A percentile compares a stretch with the other conserved stretches of the same genome.
Evolutionary conservation across 2,888 invertebrate genomes (phyloP).

Genomic region (Strigamia maritima): DNA sequence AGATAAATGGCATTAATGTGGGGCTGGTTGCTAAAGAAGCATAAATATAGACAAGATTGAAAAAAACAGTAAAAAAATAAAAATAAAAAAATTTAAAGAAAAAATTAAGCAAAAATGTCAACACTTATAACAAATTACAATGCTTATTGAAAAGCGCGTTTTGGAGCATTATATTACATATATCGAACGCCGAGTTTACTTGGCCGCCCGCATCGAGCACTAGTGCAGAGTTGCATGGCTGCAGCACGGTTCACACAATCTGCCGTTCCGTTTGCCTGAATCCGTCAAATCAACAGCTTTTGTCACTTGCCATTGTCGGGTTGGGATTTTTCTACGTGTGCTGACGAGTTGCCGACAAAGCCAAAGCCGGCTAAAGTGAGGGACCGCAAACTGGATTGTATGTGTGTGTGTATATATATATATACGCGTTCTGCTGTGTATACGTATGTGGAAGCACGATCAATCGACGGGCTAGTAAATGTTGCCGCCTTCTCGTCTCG

Average conservation of each 20-base stretch:
- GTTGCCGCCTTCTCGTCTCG: constrained; percentile 28
- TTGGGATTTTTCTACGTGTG: constrained; percentile 1
- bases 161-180: neutral
- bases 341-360: constrained; percentile 5
- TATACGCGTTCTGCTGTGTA: neutral
- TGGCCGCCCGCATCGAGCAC: constrained; percentile 3
- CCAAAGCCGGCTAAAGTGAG: neutral
- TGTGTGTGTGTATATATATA: neutral
- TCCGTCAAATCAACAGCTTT: constrained; percentile 15
- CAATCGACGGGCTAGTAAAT: constrained; percentile 9
- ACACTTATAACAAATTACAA: neutral
- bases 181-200: neutral
- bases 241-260: constrained; percentile 17
- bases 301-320: constrained; percentile 5
- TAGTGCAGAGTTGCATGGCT: neutral
- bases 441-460: constrained; percentile 3
- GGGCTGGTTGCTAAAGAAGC: neutral
- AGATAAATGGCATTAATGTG: constrained; percentile 30
- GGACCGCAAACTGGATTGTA: neutral
- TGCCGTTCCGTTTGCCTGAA: constrained; percentile 22
- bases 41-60: neutral
- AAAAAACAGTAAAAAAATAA: neutral
- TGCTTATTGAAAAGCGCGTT: neutral
- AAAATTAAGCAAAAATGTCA: neutral
- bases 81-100: neutral